Percentiles rank a stretch among this genome's conserved stretches.
Evolutionary conservation across 2,113 vertebrate genomes (phyloP).

Genomic region (Ellobius talpinus): DNA sequence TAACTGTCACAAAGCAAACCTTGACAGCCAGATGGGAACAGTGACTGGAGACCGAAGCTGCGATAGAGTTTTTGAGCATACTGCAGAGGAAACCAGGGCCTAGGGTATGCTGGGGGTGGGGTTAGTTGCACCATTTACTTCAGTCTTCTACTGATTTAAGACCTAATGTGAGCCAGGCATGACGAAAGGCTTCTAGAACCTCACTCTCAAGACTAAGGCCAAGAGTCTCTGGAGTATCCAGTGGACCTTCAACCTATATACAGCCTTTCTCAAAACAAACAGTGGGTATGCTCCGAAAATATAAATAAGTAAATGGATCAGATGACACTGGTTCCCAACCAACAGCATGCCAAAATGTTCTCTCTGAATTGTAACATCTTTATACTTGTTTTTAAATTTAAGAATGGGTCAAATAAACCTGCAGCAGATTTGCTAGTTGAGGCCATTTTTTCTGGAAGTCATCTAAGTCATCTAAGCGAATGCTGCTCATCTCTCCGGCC

Average conservation of each 20-base stretch:
- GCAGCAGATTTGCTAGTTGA: neutral
- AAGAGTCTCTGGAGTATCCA: neutral
- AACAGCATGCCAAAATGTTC: constrained; percentile 20
- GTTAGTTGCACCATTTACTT: neutral
- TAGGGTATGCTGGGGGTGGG: accelerated
- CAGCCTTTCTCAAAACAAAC: neutral
- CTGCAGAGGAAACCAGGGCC: neutral
- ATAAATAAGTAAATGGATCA: neutral
- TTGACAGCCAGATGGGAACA: neutral
- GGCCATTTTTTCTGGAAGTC: constrained; percentile 1
- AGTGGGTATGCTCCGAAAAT: neutral
- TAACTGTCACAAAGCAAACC: neutral
- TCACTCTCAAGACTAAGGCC: neutral
- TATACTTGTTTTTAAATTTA: constrained; percentile 15
- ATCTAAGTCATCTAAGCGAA: constrained; percentile 38
- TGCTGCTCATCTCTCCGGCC: neutral
- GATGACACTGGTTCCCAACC: constrained; percentile 46
- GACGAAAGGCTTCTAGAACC: neutral
- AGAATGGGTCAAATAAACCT: neutral
- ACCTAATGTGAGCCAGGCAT: neutral
- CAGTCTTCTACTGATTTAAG: neutral
- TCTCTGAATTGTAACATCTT: constrained; percentile 12
- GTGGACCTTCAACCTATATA: neutral
- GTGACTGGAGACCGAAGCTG: constrained; percentile 8
- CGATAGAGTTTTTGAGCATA: neutral